Evolutionary conservation across 2,797 vertebrate species (phyloP).

Genomic region (Enteromius paludinosus): DNA sequence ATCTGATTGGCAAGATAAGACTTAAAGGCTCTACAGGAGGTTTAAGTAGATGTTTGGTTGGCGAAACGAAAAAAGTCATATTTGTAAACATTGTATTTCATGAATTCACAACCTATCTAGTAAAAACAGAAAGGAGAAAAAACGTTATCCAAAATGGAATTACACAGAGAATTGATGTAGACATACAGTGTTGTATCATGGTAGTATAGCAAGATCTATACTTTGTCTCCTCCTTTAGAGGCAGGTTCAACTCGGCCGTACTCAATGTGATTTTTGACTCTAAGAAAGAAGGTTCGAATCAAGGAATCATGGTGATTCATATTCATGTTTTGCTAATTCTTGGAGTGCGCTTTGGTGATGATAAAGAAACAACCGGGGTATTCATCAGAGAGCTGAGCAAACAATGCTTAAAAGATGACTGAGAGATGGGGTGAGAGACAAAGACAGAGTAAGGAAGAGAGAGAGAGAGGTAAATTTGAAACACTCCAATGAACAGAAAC

Average conservation of each 20-base stretch:
- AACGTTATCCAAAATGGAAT: background rate
- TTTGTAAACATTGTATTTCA: conserved; percentile 7
- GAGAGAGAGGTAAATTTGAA: conserved; percentile 74
- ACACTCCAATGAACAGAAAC: conserved; percentile 83
- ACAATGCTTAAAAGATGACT: conserved; percentile 52
- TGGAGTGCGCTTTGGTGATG: conserved; percentile 69
- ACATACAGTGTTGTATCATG: background rate
- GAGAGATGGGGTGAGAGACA: background rate
- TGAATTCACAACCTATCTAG: background rate
- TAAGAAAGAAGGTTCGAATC: background rate
- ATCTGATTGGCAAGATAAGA: conserved; percentile 73
- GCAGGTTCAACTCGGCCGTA: background rate
- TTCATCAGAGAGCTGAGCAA: conserved; percentile 63
- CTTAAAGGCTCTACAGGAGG: conserved; percentile 68
- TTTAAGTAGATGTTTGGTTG: conserved; percentile 12
- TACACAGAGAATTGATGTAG: background rate
- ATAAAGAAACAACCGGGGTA: conserved; percentile 61
- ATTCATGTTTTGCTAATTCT: conserved; percentile 43
- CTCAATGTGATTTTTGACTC: background rate
- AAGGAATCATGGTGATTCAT: conserved; percentile 69
- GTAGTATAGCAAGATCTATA: background rate
- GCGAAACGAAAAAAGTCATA: background rate
- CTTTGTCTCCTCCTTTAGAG: too few relatives aligned
- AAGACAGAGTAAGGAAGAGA: background rate
- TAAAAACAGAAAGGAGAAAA: background rate